These are phyloP conservation scores for Cheilosia grossa DNA, from an alignment of 2,888 invertebrate genomes.

Conservation along the genomic window DNA sequence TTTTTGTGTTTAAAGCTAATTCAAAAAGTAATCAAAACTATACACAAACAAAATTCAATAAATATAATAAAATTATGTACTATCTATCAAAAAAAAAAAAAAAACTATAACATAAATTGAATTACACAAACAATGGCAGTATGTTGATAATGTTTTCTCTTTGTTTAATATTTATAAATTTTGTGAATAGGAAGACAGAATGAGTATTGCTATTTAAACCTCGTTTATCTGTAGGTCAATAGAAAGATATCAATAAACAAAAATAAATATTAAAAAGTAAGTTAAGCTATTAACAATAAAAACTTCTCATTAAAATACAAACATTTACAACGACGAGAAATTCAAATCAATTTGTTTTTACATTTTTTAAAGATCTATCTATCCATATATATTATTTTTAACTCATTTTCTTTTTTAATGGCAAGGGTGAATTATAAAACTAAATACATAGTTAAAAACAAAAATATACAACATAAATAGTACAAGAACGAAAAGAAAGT, in stretches of 20 bases:
- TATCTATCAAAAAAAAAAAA: conserved; percentile 5
- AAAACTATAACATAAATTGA: conserved; percentile 35
- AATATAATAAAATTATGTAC: conserved; percentile 60
- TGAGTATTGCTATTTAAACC: conserved; percentile 22
- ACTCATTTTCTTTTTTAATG: conserved; percentile 55
- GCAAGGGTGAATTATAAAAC: conserved; percentile 72
- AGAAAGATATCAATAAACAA: conserved; percentile 25
- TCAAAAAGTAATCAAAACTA: conserved; percentile 44
- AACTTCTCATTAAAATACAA: conserved; percentile 41
- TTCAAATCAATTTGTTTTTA: conserved; percentile 33
- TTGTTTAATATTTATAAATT: conserved; percentile 18
- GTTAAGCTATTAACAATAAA: conserved; percentile 43
- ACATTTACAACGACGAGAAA: conserved; percentile 40
- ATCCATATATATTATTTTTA: conserved; percentile 23
- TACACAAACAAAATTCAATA: conserved; percentile 62
- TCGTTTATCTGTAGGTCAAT: conserved; percentile 6
- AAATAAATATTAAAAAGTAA: conserved; percentile 69
- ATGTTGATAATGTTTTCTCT: conserved; percentile 46
- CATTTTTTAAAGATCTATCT: conserved; percentile 8
- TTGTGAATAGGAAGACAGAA: conserved; percentile 66
- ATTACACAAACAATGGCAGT: conserved; percentile 75
- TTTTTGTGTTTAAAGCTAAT: conserved; percentile 19
- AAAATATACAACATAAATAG: conserved; percentile 66
- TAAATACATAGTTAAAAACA: conserved; percentile 45
- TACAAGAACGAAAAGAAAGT: conserved; percentile 2